Conservation (phyloP, 2,113 vertebrate species). For the Aythya baeri region DNA sequence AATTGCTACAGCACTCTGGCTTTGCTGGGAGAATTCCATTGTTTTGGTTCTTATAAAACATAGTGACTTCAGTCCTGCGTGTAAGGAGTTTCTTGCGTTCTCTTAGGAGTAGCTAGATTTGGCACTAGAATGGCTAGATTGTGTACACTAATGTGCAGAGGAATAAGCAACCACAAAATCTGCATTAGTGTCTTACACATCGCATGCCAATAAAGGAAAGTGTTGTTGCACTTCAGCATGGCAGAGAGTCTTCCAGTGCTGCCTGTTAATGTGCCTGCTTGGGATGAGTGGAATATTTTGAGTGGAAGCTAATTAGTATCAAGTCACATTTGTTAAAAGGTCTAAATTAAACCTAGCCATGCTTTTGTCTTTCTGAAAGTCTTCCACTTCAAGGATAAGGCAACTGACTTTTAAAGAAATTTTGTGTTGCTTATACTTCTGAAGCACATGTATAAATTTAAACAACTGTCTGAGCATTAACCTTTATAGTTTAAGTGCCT, state of each 20-base stretch:
- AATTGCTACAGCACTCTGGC: neutral
- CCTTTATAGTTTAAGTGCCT: neutral
- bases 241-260: neutral
- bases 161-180: neutral
- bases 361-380: neutral
- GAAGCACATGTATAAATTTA: neutral
- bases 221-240: neutral
- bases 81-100: neutral
- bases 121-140: neutral
- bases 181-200: neutral
- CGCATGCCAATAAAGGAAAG: neutral
- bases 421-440: neutral
- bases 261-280: neutral
- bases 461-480: neutral
- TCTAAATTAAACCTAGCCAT: neutral
- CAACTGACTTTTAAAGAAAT: neutral
- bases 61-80: neutral
- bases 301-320: neutral
- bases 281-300: neutral
- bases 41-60: neutral
- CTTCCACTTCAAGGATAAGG: neutral
- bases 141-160: neutral
- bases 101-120: neutral
- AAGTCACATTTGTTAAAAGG: neutral
- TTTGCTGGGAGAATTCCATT: neutral